Base-by-base conservation (phyloP, 2,113 vertebrate species). In the Plotosus lineatus region DNA sequence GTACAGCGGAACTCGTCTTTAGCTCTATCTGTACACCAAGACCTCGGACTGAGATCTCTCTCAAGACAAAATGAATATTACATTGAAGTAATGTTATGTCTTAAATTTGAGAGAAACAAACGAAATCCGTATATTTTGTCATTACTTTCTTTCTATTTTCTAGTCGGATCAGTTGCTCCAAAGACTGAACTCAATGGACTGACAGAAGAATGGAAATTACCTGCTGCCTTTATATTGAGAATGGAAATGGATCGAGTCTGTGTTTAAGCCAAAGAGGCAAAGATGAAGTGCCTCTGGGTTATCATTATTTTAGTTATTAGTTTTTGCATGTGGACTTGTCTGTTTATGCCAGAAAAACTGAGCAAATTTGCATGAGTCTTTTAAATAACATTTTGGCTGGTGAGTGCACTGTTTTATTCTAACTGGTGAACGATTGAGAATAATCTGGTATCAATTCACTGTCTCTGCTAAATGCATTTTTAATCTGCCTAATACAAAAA, bases 161-260 rank as follows among this genome's bases (percentile, higher is more conserved):
- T 87, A 94, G 93, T 91, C 91, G 3, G 93, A 94, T 14, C 91
- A 94, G 87, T 85, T 94, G 83, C 88, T 94, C 58, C 87, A 92
- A 77, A 85, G 85, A 51, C 90, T 94, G 79, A 90, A 86, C 83
- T 88, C 91, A 38, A 91, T 93, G 89, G 89, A 36, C 82, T 90
- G 89, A 83, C 66, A 79, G 31, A 86, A 86, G 44, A 89, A 85
- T 3, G 51, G 36, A 44, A 60, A 77, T 26, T 6, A 48, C 26
- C 19, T 56, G 33, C 26, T 51, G 55, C 31, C 44, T 9, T 80
- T 7, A 28, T 36, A 48, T 40, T 80, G 40, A 66, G 40, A 61
- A 75, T 46, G 26, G 50, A 63, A 61, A 26, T 75, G 53, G 50
- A 82, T 69, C 12, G 72, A 26, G 71, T 66, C 21, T 6, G 7